Evolutionary conservation across 2,888 invertebrate species (phyloP), one percentile per base, ranked within the genome.

Genomic region (Agrochola circellaris): DNA sequence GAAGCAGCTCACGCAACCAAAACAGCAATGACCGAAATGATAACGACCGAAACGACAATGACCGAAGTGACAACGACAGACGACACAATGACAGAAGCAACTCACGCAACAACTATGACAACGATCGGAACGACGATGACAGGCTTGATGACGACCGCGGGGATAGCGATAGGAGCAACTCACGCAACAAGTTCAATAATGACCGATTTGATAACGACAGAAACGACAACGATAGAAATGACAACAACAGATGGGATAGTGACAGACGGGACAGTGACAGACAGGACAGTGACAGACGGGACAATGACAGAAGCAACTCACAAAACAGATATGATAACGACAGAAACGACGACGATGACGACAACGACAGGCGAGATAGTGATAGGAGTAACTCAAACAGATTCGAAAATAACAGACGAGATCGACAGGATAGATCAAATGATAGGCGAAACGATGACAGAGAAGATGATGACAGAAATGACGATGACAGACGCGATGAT

Each of bases 381-480:
- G 54, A 58, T 7, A 75, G 58, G 15, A n/a, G 23, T 61, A 60
- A 73, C 26, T 23, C 61, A n/a, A 67, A 78, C 34, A 68, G 68
- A 45, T 45, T 30, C 20, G 60, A 65, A 26, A 51, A 70, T n/a
- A 58, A 70, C 45, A 51, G 70, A 60, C n/a, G 45, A 20, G 56
- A 67, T 17, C 69, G 15, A 70, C 70, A n/a, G 6, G 20, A 45
- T 15, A 34, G 45, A 34, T 73, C 54, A 38, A 60, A 67, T 51
- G 64, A 80, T 30, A 67, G 60, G 5, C 30, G 26, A 26, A 56
- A 71, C 56, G 15, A 73, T 26, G 48, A 76, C 30, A 68, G 34
- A 45, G 26, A 23, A 11, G 76, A 82, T 67, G n/a, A 51, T 70
- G 64, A 79, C 11, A 75, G 60, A 42, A 30, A 81, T 15, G 61